Evolutionary conservation across 2,797 vertebrate genomes (phyloP), one percentile per base, ranked within the genome.

Genomic region (Enteromius anoplus): DNA sequence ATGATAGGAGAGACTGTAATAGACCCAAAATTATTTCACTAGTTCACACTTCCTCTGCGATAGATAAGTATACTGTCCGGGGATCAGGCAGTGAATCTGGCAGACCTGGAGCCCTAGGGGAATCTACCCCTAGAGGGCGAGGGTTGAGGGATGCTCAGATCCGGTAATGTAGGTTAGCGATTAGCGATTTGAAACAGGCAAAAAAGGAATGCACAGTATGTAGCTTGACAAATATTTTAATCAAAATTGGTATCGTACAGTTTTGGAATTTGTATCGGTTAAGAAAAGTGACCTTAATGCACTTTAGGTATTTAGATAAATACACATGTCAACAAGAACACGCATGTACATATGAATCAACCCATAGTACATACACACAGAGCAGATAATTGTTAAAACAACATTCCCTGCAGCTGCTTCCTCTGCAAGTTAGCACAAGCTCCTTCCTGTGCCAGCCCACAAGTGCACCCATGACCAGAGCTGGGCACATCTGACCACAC

Each of bases 361-460:
- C 15, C 76, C n/a, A 77, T 71, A 60, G 23, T 23, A 64, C 29
- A 71, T 71, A 68, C 32, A 65, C 79, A 73, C 34, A 73, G 47
- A 66, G 21, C 75, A 83, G 81, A 75, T 32, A 76, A 11, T n/a
- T 26, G 26, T 80, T 21, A 82, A 85, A 82, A 75, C 51, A 80
- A 85, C 76, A 84, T 83, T 76, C 81, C 34, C 23, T 86, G 75
- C 91, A 90, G 89, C 89, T 92, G 88, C 89, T 90, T 92, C 90
- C 89, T 92, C 86, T 89, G 34, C 45, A 83, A 89, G 90, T 89
- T 89, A 91, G 78, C 78, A 90, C 85, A 91, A 88, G 85, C 49
- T 78, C 88, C 73, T 90, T 92, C 91, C 89, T 90, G 84, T 85
- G 78, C 64, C 80, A 90, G 84, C 55, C 75, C 34, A 73, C 40